These are phyloP conservation scores for Latheticus oryzae DNA, from an alignment of 2,888 invertebrate genomes.

Conservation along the genomic window DNA sequence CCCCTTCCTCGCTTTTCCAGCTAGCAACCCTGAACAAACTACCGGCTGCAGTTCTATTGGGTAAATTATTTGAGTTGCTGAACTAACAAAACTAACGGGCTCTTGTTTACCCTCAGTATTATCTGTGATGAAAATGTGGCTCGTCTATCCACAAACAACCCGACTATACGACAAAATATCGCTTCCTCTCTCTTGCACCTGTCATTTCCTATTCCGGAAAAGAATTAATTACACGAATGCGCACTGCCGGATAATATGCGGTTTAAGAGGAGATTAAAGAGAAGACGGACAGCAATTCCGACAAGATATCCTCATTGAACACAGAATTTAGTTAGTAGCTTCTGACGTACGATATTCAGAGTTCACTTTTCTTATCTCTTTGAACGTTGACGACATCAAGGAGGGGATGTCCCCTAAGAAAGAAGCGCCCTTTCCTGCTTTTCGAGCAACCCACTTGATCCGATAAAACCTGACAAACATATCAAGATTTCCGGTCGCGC, in stretches of 20 bases:
- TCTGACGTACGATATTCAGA: slow-evolving; percentile 49
- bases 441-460: slow-evolving; percentile 59
- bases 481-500: slow-evolving; percentile 59
- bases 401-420: slow-evolving; percentile 13
- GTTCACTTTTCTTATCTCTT: slow-evolving; percentile 52
- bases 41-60: slow-evolving; percentile 64
- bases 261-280: slow-evolving; percentile 13
- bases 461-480: slow-evolving; percentile 64
- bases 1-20: slow-evolving; percentile 43
- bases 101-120: slow-evolving; percentile 64
- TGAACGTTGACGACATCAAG: slow-evolving; percentile 49
- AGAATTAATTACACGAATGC: slow-evolving; percentile 25
- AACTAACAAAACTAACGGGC: slow-evolving; percentile 67
- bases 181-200: slow-evolving; percentile 25
- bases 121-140: slow-evolving; percentile 66
- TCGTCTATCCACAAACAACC: slow-evolving; percentile 61
- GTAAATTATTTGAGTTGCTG: slow-evolving; percentile 67
- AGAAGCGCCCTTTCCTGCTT: slow-evolving; percentile 28
- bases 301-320: slow-evolving; percentile 15
- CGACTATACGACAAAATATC: slow-evolving; percentile 47
- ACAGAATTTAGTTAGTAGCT: too few relatives aligned
- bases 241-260: slow-evolving; percentile 11
- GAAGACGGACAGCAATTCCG: slow-evolving; percentile 7
- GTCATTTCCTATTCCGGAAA: slow-evolving; percentile 10
- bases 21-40: slow-evolving; percentile 61